Base-by-base conservation (phyloP, 2,113 vertebrate species). In the Sturnira hondurensis region DNA sequence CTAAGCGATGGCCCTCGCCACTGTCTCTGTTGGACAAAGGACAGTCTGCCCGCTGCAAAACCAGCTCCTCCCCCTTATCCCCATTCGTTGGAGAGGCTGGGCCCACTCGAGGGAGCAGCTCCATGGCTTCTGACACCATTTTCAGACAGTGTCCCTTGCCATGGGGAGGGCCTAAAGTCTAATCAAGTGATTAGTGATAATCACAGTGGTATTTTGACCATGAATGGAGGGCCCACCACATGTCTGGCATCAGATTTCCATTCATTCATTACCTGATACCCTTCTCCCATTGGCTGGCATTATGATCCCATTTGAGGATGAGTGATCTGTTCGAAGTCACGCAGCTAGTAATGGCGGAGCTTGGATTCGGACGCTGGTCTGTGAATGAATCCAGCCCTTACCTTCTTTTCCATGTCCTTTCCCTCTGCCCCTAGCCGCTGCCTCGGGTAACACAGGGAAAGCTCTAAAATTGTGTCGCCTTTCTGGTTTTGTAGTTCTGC, bases 401-500 rank as follows among this genome's bases (percentile, higher is more conserved):
- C 65, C 22, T 91, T 78, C 56, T 50, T 89, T 50, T 33, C 36
- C 78, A 15, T 2, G 4, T 61, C 26, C 36, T 50, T 11, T 36
- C 16, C 36, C 2, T 31, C 1, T 38, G 8, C n/a, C 81, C 54
- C 73, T 43, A 38, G 54, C 47, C 38, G 67, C 47, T n/a, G 67
- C 78, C 65, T 41, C 17, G 28, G 63, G 14, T 10, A 31, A 31
- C 26, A 28, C 67, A 8, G 0, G 2, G n/a, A 88, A 36, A 94
- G 84, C 11, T 86, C 78, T 33, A 70, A 96, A 2, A 78, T 10
- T 4, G 0, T n/a, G 7, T 90, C 65, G 61, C 85, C 92, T 96
- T 96, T 88, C 86, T 97, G 96, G 63, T 97, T 96, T 97, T 96
- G 36, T 98, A 99, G 98, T 99, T 99, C 97, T 99, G 98, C 97